Conservation (phyloP, 1,140 invertebrate genomes). For the Gonioctena quinquepunctata region DNA sequence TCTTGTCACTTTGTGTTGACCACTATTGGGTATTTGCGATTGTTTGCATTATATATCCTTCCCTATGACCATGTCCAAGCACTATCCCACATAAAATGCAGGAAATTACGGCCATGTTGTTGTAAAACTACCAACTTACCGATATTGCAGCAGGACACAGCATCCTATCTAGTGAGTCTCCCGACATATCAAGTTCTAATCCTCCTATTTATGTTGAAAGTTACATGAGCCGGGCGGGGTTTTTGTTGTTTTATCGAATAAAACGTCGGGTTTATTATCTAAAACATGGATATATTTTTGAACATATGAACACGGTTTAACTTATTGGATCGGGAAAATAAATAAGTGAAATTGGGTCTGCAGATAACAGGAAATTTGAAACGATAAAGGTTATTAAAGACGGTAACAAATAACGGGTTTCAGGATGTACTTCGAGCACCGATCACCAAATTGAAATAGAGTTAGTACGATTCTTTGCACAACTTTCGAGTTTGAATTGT, state of each 20-base stretch:
- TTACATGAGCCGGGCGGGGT: constrained; percentile 18
- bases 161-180: constrained; percentile 20
- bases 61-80: constrained; percentile 8
- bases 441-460: too few relatives aligned
- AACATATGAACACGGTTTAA: neutral
- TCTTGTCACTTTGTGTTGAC: constrained; percentile 12
- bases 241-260: constrained; percentile 26
- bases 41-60: constrained; percentile 24
- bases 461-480: too few relatives aligned
- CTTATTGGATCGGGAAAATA: neutral
- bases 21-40: constrained; percentile 10
- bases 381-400: too few relatives aligned
- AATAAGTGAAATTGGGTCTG: neutral
- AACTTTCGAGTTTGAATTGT: too few relatives aligned
- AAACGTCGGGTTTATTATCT: constrained; percentile 12
- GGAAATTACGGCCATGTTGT: constrained; percentile 17
- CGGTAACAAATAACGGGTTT: too few relatives aligned
- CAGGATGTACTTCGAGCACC: too few relatives aligned
- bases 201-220: constrained; percentile 26
- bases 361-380: too few relatives aligned
- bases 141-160: constrained; percentile 11
- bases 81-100: constrained; percentile 21
- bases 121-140: constrained; percentile 12
- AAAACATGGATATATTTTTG: constrained; percentile 21
- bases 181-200: constrained; percentile 24